phyloP scores from a whole-genome alignment of 2,888 invertebrate species.

The Tuta absoluta region DNA sequence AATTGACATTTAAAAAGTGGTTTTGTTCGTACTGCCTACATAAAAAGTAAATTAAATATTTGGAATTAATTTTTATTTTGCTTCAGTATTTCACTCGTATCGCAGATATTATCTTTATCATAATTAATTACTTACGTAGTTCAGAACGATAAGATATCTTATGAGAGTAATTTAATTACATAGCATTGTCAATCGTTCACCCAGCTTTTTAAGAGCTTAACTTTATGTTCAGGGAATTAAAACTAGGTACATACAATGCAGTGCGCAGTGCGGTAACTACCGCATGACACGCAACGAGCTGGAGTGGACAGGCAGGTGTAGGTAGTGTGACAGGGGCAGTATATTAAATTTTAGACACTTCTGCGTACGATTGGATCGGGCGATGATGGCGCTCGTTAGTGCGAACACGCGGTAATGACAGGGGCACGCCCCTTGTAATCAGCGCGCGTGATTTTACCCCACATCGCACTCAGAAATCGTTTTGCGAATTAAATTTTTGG shows the following conservation, averaged over 20 bases:
- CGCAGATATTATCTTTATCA: background rate
- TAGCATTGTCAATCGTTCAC: constrained; percentile 14
- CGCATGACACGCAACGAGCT: background rate
- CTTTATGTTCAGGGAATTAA: constrained; percentile 10
- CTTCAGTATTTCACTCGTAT: constrained; percentile 9
- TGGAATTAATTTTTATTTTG: constrained; percentile 7
- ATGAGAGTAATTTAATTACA: constrained; percentile 13
- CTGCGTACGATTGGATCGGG: constrained; percentile 23
- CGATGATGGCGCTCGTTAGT: constrained; percentile 58
- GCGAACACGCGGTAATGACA: constrained; percentile 69
- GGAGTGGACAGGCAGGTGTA: constrained; percentile 11
- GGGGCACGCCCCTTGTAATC: constrained; percentile 67
- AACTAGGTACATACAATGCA: constrained; percentile 12
- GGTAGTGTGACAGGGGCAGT: constrained; percentile 7
- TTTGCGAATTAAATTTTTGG: constrained; percentile 65
- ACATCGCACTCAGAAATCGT: constrained; percentile 71
- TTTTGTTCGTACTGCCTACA: constrained; percentile 8
- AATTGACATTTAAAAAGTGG: constrained; percentile 65
- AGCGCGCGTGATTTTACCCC: constrained; percentile 66
- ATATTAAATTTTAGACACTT: constrained; percentile 26
- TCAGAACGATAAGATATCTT: constrained; percentile 7
- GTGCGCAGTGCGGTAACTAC: constrained; percentile 3
- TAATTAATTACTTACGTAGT: constrained; percentile 15
- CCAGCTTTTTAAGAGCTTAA: background rate
- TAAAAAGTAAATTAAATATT: constrained; percentile 21